Conservation (phyloP, 2,888 invertebrate species). For the Noctuana brunneofusca region DNA sequence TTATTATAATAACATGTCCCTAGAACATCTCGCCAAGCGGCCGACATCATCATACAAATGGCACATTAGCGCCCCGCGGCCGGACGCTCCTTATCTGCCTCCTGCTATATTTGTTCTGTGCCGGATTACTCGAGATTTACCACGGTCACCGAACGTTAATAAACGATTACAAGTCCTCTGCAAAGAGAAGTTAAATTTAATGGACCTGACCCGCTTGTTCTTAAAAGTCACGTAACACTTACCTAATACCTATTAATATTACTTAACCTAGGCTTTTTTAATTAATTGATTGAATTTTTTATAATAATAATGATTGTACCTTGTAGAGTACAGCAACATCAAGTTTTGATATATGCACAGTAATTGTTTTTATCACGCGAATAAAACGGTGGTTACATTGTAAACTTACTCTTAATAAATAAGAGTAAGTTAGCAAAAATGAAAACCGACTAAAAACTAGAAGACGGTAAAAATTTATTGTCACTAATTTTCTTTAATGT, state of each 20-base stretch:
- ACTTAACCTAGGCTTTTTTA: not conserved
- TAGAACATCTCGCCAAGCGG: constrained; percentile 45
- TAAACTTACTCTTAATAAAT: no score
- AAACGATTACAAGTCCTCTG: constrained; percentile 75
- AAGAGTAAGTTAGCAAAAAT: no score
- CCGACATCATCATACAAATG: constrained; percentile 80
- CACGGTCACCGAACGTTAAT: constrained; percentile 75
- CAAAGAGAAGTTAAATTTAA: constrained; percentile 76
- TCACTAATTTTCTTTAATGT: no score
- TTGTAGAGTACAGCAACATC: no score
- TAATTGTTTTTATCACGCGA: not conserved
- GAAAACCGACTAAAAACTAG: no score
- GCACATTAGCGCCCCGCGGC: constrained; percentile 71
- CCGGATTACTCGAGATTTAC: constrained; percentile 79
- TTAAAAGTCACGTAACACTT: not conserved
- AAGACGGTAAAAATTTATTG: no score
- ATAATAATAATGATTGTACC: no score
- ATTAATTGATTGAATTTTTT: not conserved
- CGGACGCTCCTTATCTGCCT: constrained; percentile 79
- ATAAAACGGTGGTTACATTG: no score
- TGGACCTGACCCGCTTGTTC: constrained; percentile 39
- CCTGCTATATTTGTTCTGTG: constrained; percentile 80
- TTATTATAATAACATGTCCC: no score
- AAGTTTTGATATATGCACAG: not conserved
- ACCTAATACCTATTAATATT: constrained; percentile 14